Conservation (phyloP, 1,140 invertebrate genomes). For the Orussus abietinus region DNA sequence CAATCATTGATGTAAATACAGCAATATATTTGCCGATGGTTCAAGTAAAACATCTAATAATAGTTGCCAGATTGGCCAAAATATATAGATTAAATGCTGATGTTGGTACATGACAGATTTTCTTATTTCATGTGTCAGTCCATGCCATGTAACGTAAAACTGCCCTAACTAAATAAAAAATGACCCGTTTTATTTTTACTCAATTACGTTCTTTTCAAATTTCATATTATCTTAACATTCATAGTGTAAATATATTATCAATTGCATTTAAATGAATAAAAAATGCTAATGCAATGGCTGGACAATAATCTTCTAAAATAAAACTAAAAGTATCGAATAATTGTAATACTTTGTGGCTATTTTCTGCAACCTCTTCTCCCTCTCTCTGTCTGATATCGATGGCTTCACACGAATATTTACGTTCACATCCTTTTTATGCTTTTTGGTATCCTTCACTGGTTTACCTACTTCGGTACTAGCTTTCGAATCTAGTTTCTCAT, state of each 20-base stretch:
- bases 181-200: not conserved
- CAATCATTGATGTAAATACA: not conserved
- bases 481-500: constrained; percentile 47
- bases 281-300: not conserved
- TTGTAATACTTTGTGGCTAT: constrained; percentile 69
- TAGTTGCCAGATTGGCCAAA: not conserved
- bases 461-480: constrained; percentile 38
- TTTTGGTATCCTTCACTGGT: constrained; percentile 29
- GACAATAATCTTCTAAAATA: not conserved
- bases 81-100: not conserved
- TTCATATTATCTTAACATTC: not conserved
- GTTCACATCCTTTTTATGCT: constrained; percentile 61
- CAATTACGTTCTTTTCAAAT: not conserved
- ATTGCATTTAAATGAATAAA: constrained; percentile 7
- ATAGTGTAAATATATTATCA: constrained; percentile 7
- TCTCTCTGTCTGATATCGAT: constrained; percentile 65
- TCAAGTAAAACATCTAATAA: not conserved
- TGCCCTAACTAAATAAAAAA: constrained; percentile 1
- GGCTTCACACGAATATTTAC: constrained; percentile 71
- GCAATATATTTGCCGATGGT: constrained; percentile 6
- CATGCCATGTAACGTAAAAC: constrained; percentile 1
- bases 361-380: constrained; percentile 71
- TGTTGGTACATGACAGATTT: not conserved
- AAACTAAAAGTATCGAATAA: constrained; percentile 12
- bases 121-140: not conserved